These are phyloP conservation scores for Phodopus roborovskii DNA, from an alignment of 2,113 vertebrate genomes.

Conservation along the genomic window DNA sequence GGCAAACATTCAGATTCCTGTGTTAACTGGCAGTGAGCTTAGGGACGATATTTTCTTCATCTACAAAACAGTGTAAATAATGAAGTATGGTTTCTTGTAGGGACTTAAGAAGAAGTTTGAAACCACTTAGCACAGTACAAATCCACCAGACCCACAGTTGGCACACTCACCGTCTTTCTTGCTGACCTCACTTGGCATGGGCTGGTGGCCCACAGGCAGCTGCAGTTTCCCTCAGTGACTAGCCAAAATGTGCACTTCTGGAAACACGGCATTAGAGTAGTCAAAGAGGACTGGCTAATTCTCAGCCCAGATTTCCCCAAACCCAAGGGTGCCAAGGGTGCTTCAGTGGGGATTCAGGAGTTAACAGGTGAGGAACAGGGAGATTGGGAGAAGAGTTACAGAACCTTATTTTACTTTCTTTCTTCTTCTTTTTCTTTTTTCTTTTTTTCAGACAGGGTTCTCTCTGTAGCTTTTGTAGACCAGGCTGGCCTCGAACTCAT, in stretches of 20 bases:
- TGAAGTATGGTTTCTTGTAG: slow-evolving; percentile 9
- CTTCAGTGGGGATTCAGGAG: background rate
- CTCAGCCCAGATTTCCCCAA: slow-evolving; percentile 27
- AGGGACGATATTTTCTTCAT: slow-evolving; percentile 41
- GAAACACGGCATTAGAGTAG: slow-evolving; percentile 40
- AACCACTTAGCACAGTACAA: slow-evolving; percentile 4
- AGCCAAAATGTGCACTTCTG: background rate
- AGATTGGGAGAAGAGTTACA: background rate
- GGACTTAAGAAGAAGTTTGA: background rate
- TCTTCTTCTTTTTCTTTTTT: no score
- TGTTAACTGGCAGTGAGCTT: slow-evolving; percentile 35
- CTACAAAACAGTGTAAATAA: background rate
- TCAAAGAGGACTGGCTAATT: background rate
- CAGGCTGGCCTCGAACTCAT: no score
- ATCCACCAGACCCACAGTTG: background rate
- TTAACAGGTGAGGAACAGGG: background rate
- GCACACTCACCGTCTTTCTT: background rate
- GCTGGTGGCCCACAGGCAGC: slow-evolving; percentile 7
- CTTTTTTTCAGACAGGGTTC: no score
- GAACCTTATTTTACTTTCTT: background rate
- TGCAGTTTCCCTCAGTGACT: slow-evolving; percentile 20
- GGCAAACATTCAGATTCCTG: slow-evolving; percentile 42
- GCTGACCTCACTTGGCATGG: slow-evolving; percentile 21
- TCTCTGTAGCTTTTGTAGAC: no score
- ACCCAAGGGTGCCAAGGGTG: background rate